phyloP scores from a whole-genome alignment of 2,113 vertebrate species.

The Astatotilapia flaviijosephi region DNA sequence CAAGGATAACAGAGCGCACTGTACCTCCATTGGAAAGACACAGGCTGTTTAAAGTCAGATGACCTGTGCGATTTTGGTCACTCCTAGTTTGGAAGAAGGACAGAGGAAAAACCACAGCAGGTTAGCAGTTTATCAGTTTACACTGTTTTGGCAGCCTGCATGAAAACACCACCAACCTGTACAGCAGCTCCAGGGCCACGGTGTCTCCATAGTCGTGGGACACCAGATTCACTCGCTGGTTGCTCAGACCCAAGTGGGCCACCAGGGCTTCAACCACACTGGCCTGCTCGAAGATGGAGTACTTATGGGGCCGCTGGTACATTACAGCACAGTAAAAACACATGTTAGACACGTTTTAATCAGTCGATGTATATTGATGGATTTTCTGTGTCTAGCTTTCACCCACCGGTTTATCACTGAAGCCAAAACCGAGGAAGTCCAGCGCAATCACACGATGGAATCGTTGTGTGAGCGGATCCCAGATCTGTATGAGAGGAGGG shows the following conservation, averaged over 20 bases:
- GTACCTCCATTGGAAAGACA: conserved; percentile 96
- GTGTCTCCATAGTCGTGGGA: conserved; percentile 94
- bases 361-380: background rate
- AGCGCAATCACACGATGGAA: conserved; percentile 88
- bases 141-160: background rate
- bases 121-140: background rate
- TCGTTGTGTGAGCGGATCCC: conserved; percentile 86
- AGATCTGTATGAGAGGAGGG: conserved; percentile 72
- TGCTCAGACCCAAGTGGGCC: conserved; percentile 78
- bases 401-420: conserved; percentile 95
- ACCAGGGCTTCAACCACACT: conserved; percentile 84
- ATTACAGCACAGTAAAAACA: background rate
- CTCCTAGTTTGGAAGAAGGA: conserved; percentile 66
- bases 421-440: conserved; percentile 94
- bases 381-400: background rate
- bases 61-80: conserved; percentile 83
- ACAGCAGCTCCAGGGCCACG: conserved; percentile 90
- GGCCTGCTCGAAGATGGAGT: conserved; percentile 95
- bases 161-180: conserved; percentile 73
- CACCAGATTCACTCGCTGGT: conserved; percentile 82
- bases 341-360: background rate
- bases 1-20: background rate
- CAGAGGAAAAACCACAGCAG: background rate
- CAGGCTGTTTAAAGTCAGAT: conserved; percentile 86
- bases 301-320: conserved; percentile 81